Evolutionary conservation across 92 coral and sea anemone species (phyloP), one percentile per base, ranked within the genome.

Genomic region (Plumapathes pennacea): DNA sequence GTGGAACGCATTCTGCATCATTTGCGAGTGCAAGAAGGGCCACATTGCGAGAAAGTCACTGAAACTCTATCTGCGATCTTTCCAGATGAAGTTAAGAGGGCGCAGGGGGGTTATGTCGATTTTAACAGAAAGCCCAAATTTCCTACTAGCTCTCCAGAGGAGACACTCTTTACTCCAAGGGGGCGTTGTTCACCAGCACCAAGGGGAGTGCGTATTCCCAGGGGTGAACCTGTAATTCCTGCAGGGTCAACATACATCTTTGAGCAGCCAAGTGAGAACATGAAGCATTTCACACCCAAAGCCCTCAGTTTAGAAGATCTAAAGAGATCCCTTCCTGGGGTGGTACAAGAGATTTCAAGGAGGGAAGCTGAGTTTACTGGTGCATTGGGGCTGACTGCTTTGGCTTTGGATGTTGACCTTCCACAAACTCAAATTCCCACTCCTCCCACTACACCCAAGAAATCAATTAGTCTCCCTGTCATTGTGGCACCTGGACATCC

Each of bases 331-430:
- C 85, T 94, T 36, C 94, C 99, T 19, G 85, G 85, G 6, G 99
- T 94, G 22, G 86, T 94, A 10, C 61, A 78, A 64, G 95, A 94
- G 66, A 82, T 94, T 61, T 83, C 86, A 7, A 71, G 75, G 30
- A 75, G 95, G 32, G 99, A 94, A 50, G 96, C 99, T 9, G 80
- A 85, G 11, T 49, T 90, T 7, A 90, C 94, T 25, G 80, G 70
- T 8, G 77, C 99, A n/a, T 64, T 94, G 22, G 99, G 99, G 50
- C 80, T 83, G 60, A 85, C 95, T 18, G 81, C 72, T 17, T 72
- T 80, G 43, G 99, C 99, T 5, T 46, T 94, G 25, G 91, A 81
- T 55, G 57, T 80, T n/a, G 71, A 88, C 62, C 72, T 94, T 14
- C 95, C 96, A 3, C 84, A 57, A 21, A 76, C 80, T 11, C 52